Percentiles rank a stretch among this genome's conserved stretches.
Conservation (phyloP, 2,888 invertebrate species). For the Latrodectus hesperus region DNA sequence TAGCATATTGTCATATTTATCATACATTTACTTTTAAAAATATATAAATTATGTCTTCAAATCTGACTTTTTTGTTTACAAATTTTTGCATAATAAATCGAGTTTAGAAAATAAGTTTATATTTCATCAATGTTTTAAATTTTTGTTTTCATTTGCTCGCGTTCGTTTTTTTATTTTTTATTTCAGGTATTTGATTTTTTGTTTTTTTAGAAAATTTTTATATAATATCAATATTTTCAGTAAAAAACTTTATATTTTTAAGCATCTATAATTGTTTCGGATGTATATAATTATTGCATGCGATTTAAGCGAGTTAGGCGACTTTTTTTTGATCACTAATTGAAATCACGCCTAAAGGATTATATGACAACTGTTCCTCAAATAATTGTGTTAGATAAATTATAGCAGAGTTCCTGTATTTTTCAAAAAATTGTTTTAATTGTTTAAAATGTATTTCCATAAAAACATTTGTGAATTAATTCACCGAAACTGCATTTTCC, state of each 20-base stretch:
- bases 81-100: neutral
- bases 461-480: too few species aligned
- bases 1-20: neutral
- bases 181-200: neutral
- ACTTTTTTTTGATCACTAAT: neutral
- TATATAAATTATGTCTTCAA: neutral
- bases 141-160: neutral
- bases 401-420: neutral
- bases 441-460: neutral
- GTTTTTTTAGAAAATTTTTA: conserved; percentile 11
- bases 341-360: neutral
- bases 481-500: too few species aligned
- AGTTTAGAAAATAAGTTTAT: neutral
- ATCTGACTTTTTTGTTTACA: neutral
- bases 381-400: neutral
- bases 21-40: neutral
- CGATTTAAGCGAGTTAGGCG: neutral
- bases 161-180: neutral
- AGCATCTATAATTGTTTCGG: conserved; percentile 4
- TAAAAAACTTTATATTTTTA: neutral
- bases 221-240: conserved; percentile 10
- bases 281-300: neutral
- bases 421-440: neutral
- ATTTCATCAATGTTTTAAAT: neutral
- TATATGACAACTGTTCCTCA: neutral